Base-by-base conservation (phyloP, 2,113 vertebrate genomes). In the Erpornis zantholeuca region DNA sequence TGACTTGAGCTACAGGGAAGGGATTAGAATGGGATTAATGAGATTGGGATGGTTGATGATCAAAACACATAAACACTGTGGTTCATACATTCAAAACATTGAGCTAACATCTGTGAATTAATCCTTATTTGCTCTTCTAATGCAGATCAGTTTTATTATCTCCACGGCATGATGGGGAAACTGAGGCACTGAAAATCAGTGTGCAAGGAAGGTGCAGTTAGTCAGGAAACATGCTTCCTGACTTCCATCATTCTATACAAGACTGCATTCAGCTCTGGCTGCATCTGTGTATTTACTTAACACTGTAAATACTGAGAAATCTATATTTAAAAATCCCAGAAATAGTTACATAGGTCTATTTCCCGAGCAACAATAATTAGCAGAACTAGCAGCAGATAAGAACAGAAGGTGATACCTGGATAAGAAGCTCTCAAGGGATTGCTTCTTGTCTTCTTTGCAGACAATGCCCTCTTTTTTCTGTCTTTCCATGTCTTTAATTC, bases 401-500 rank as follows among this genome's bases (percentile, higher is more conserved):
- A 47, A 12, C 23, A 82, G 36, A 88, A 60, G 25, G 35, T 78
- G 36, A 53, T 97, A 99, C 99, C 99, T 99, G 84, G 99, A 99
- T 28, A 99, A 98, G 96, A 99, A 99, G 97, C 99, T 99, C 97
- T 99, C 99, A 94, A 99, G 92, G 6, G 99, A 99, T 71, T 99
- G 98, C 84, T 99, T 99, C 94, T 99, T 99, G 97, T 99, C 99
- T 96, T 99, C 99, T 75, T 99, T 99, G 96, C 99, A 99, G 50
- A 97, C 95, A 68, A 99, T 99, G 10, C 99, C 99, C 16, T 99
- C 99, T 87, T 98, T 98, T 97, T 99, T 99, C 97, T 99, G 99
- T 93, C 98, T 99, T 96, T 99, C 99, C 99, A 99, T 99, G 88
- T 99, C 99, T 97, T 99, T 98, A 97, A 99, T 98, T 87, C 99